Conservation (phyloP, 2,797 vertebrate species). For the Myripristis murdjan region DNA sequence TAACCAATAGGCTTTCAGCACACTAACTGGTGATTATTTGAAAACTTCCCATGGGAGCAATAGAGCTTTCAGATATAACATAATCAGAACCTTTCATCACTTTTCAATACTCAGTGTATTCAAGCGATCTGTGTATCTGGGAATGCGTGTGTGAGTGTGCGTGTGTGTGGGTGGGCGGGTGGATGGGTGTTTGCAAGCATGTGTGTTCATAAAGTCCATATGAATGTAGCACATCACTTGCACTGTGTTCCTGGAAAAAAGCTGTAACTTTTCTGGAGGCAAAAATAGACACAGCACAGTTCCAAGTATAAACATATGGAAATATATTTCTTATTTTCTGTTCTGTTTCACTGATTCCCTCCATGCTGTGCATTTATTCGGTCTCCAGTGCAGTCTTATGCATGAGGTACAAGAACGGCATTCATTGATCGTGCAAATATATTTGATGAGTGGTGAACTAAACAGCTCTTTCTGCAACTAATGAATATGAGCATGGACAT, state of each 20-base stretch:
- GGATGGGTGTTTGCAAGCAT: background rate
- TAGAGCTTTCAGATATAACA: background rate
- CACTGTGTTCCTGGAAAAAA: background rate
- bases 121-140: background rate
- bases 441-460: too few relatives aligned
- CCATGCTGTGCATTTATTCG: background rate
- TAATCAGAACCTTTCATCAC: background rate
- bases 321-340: too few relatives aligned
- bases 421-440: too few relatives aligned
- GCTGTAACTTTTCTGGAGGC: background rate
- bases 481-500: too few relatives aligned
- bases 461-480: too few relatives aligned
- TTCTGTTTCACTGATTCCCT: too few relatives aligned
- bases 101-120: slow-evolving; percentile 4
- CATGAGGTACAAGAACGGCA: too few relatives aligned
- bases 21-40: slow-evolving; percentile 8
- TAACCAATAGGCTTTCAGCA: slow-evolving; percentile 1
- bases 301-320: too few relatives aligned
- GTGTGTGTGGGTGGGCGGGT: slow-evolving; percentile 2
- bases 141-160: slow-evolving; percentile 7
- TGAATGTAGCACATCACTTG: background rate
- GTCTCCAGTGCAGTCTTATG: too few relatives aligned
- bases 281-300: too few relatives aligned
- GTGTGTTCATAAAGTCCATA: background rate
- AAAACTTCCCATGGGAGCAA: slow-evolving; percentile 7